Percentiles rank a stretch among this genome's conserved stretches.
Evolutionary conservation across 53 echinoderm and acorn worm species (phyloP).

Genomic region (Zoroaster sp.): DNA sequence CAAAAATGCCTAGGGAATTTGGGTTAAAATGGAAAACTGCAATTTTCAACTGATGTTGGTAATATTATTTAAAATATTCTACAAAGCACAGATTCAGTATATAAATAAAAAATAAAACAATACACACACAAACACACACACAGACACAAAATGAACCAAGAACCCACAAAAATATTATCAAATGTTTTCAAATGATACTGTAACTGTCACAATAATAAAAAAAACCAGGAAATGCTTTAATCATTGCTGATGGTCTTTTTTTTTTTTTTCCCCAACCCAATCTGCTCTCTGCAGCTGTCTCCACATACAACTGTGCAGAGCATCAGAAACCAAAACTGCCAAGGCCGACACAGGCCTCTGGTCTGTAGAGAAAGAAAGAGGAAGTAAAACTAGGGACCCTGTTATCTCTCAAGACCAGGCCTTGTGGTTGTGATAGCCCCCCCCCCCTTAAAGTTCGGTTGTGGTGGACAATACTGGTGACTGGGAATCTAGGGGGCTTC

Average conservation of each 20-base stretch:
- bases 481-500: background rate
- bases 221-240: background rate
- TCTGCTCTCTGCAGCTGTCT: background rate
- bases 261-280: background rate
- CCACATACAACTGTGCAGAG: background rate
- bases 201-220: background rate
- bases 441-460: background rate
- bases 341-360: background rate
- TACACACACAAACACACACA: too few relatives aligned
- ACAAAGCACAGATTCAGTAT: background rate
- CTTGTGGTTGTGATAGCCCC: background rate
- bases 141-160: background rate
- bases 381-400: background rate
- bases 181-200: background rate
- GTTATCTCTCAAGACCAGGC: constrained; percentile 20
- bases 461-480: background rate
- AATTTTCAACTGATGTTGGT: too few relatives aligned
- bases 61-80: background rate
- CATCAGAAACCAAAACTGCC: constrained; percentile 27
- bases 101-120: background rate
- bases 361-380: background rate
- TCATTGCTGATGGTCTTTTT: background rate
- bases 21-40: too few relatives aligned
- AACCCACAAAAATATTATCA: too few relatives aligned
- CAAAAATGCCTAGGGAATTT: too few relatives aligned